Percentiles rank a stretch among this genome's conserved stretches.
phyloP scores from a whole-genome alignment of 2,797 vertebrate genomes.

The Lithobates sylvaticus region DNA sequence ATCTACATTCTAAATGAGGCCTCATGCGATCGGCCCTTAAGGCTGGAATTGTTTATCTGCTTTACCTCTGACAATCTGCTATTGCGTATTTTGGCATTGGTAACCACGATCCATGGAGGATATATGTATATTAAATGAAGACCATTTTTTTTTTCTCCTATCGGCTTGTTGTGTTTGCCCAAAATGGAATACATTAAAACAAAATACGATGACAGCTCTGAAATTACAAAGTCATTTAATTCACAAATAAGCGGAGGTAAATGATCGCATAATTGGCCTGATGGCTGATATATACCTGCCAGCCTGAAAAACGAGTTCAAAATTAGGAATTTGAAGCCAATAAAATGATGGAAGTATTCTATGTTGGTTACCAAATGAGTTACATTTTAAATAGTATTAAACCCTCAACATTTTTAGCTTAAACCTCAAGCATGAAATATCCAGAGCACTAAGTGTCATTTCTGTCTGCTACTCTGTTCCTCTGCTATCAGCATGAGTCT shows the following conservation, averaged over 20 bases:
- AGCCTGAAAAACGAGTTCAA: neutral
- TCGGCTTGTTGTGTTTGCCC: neutral
- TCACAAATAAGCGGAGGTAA: neutral
- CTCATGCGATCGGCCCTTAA: slow-evolving; percentile 2
- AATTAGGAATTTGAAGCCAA: neutral
- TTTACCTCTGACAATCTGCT: slow-evolving; percentile 21
- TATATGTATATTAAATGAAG: neutral
- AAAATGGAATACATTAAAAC: neutral
- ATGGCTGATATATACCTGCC: neutral
- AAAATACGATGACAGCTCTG: neutral
- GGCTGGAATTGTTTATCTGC: neutral
- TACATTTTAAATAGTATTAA: too few species aligned
- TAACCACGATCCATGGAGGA: neutral
- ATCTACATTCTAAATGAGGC: slow-evolving; percentile 37
- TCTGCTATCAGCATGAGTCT: too few species aligned
- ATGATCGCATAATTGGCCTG: neutral
- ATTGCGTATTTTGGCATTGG: neutral
- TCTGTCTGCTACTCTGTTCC: too few species aligned
- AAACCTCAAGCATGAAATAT: too few species aligned
- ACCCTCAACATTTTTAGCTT: too few species aligned
- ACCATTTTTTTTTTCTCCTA: neutral
- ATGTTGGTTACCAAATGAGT: neutral
- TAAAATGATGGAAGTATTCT: neutral
- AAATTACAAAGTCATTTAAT: neutral
- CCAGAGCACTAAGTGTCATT: too few species aligned